These are phyloP conservation scores for Hippocampus abdominalis DNA, from an alignment of 2,113 vertebrate genomes.

Conservation along the genomic window DNA sequence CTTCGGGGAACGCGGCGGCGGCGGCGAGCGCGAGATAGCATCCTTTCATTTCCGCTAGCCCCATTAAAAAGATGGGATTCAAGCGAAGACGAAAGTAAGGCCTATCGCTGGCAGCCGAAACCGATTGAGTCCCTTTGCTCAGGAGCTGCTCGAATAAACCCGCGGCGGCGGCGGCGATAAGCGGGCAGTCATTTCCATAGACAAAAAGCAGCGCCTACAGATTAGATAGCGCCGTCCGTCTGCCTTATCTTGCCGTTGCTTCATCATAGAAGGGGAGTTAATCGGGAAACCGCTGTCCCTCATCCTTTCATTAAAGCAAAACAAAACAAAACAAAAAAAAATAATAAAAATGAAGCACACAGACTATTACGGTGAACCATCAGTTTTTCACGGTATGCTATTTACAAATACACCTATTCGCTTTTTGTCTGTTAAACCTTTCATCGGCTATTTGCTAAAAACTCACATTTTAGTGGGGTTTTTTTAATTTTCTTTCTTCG, in stretches of 20 bases:
- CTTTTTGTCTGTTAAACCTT: too few species aligned
- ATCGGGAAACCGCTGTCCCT: slow-evolving; percentile 31
- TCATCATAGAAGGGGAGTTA: slow-evolving; percentile 48
- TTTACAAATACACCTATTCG: too few species aligned
- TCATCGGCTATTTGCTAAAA: too few species aligned
- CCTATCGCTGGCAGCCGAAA: slow-evolving; percentile 53
- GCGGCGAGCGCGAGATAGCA: slow-evolving; percentile 49
- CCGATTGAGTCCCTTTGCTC: slow-evolving; percentile 67
- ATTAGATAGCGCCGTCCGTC: slow-evolving; percentile 55
- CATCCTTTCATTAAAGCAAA: slow-evolving; percentile 35
- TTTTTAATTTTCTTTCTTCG: too few species aligned
- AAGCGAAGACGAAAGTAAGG: slow-evolving; percentile 51
- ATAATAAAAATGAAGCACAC: not conserved
- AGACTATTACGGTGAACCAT: not conserved
- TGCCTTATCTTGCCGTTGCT: slow-evolving; percentile 48
- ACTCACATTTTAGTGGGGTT: too few species aligned
- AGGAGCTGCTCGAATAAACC: slow-evolving; percentile 56
- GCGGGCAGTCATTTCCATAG: slow-evolving; percentile 66
- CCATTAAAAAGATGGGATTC: slow-evolving; percentile 66
- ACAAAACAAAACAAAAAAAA: not conserved
- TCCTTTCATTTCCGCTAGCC: slow-evolving; percentile 71
- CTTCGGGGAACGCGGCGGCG: not conserved
- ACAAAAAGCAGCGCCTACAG: slow-evolving; percentile 54
- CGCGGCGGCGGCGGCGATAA: slow-evolving; percentile 50
- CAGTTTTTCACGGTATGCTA: too few species aligned